Conservation (phyloP, 2,113 vertebrate genomes). For the Gallinago jamesoni region DNA sequence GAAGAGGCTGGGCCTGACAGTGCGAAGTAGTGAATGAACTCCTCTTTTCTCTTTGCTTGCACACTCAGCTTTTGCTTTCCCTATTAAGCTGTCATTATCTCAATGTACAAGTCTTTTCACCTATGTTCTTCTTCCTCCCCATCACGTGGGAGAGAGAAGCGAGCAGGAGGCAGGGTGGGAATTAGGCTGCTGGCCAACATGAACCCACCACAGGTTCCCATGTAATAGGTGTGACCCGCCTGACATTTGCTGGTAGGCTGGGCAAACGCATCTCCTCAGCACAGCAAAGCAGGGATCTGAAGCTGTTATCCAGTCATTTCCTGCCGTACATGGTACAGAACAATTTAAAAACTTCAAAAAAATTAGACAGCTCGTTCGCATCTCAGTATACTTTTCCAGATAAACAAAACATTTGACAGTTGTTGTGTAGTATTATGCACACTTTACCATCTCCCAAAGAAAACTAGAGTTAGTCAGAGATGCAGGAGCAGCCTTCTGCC, state of each 20-base stretch:
- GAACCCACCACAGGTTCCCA: background rate
- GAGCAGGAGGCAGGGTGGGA: background rate
- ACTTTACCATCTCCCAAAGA: background rate
- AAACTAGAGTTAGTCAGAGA: background rate
- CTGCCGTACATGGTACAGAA: background rate
- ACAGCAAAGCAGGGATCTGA: background rate
- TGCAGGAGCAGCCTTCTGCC: background rate
- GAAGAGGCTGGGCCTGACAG: background rate
- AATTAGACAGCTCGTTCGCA: background rate
- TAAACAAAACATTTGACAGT: background rate
- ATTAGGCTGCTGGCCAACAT: background rate
- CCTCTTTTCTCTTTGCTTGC: background rate
- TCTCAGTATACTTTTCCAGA: background rate
- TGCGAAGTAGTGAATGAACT: background rate
- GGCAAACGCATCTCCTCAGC: background rate
- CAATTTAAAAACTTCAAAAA: background rate
- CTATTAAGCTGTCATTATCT: background rate
- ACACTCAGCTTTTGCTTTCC: background rate
- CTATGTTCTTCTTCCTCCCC: background rate
- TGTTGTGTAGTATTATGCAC: background rate
- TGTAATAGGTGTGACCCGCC: background rate
- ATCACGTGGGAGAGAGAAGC: fast-evolving
- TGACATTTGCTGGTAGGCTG: background rate
- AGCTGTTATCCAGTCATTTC: background rate
- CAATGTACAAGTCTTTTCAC: background rate